Evolutionary conservation across 2,888 invertebrate species (phyloP), one percentile per base, ranked within the genome.

Genomic region (Nomada lathburiana): DNA sequence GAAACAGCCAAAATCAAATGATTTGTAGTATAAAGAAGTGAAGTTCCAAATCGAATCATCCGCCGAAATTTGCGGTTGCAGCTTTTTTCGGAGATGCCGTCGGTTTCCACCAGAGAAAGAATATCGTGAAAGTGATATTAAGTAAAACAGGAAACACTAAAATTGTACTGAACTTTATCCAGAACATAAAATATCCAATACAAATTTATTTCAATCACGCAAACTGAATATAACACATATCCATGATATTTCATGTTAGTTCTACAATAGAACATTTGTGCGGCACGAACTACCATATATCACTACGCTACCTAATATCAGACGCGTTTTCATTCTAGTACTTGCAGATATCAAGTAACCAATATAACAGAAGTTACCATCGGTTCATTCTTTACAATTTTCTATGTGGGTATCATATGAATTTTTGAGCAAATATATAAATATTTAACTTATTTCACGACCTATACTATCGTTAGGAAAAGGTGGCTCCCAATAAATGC

Each of bases 371-470:
- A 59, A 47, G 11, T 7, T 29, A 57, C 11, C 64, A 76, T n/a
- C 47, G 20, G 50, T 57, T 13, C 64, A 50, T 76, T 29, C 55
- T 76, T 16, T 42, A 64, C 11, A 13, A 23, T 57, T 70, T 70
- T 62, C 5, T 26, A 53, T 69, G 53, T 7, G 29, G 9, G 13
- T 52, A 20, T 16, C 11, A 70, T 55, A 7, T 0, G 44, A 63
- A 70, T 64, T 76, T 47, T 68, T 47, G 11, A 4, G 10, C 64
- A 64, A 75, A 59, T 52, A 16, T 52, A 47, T 52, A 69, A 50
- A 69, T 79, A 75, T 70, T 79, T 70, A 79, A 75, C 44, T 70
- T 75, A 75, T 79, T 75, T 47, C 64, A 52, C 20, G 57, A 18
- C 42, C 70, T 70, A 53, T 29, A 42, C 75, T 53, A 75, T 75